phyloP scores from a whole-genome alignment of 1,140 invertebrate species.

The Cardiocondyla obscurior region DNA sequence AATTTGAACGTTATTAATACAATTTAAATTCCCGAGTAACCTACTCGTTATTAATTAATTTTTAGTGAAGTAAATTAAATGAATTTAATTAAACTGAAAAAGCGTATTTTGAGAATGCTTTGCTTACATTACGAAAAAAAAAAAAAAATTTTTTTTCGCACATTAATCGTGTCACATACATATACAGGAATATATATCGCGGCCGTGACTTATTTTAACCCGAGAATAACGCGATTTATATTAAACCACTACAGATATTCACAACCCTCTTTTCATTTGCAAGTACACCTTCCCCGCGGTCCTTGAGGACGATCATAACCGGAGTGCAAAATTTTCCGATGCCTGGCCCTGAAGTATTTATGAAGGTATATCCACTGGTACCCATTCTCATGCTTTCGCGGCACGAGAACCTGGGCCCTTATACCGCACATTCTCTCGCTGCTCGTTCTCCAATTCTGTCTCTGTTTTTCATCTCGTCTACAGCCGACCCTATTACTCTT shows the following conservation, averaged over 20 bases:
- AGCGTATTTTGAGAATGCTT: neutral
- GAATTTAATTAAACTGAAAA: neutral
- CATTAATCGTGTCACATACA: neutral
- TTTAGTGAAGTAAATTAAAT: neutral
- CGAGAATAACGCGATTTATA: constrained; percentile 7
- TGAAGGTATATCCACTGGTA: constrained; percentile 67
- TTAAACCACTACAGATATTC: constrained; percentile 43
- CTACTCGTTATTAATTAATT: neutral
- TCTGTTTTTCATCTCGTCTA: constrained; percentile 39
- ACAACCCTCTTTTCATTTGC: constrained; percentile 39
- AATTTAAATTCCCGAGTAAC: neutral
- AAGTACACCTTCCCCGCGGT: constrained; percentile 26
- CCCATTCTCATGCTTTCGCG: constrained; percentile 48
- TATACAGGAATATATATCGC: neutral
- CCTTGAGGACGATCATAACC: constrained; percentile 60
- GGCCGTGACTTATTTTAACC: constrained; percentile 17
- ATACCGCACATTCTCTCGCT: constrained; percentile 48
- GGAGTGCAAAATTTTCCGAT: constrained; percentile 75
- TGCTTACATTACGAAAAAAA: neutral
- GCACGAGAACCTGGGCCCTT: constrained; percentile 14
- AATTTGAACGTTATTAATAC: neutral
- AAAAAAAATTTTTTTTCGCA: no score
- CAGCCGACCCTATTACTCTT: constrained; percentile 42
- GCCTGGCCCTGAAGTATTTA: constrained; percentile 77
- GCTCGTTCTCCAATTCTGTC: constrained; percentile 54